Percentiles rank a stretch among this genome's conserved stretches.
Evolutionary conservation across 1,140 invertebrate genomes (phyloP).

Genomic region (Lasaia peninsularis): DNA sequence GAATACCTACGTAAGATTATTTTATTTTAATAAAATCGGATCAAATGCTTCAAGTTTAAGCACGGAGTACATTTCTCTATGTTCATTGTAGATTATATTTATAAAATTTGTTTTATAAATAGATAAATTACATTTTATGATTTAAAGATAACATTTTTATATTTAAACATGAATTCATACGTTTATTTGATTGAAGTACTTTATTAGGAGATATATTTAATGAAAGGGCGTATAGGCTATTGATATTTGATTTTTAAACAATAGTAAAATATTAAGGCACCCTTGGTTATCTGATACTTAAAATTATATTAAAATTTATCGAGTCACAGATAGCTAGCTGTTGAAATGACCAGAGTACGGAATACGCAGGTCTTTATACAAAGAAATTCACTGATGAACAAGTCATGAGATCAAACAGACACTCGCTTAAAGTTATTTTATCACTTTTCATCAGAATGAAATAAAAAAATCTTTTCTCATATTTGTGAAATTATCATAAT

Average conservation of each 20-base stretch:
- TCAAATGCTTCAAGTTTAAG: no score
- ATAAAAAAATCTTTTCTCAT: neutral
- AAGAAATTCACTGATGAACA: constrained; percentile 63
- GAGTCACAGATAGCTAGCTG: neutral
- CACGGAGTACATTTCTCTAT: no score
- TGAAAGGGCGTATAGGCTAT: neutral
- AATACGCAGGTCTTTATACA: constrained; percentile 23
- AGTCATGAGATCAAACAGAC: constrained; percentile 68
- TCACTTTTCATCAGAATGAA: neutral
- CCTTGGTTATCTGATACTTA: constrained; percentile 52
- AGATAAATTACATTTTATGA: neutral
- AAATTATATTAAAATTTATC: constrained; percentile 23
- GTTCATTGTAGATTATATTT: no score
- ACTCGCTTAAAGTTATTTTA: constrained; percentile 31
- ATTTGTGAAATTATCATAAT: neutral
- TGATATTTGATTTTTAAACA: constrained; percentile 18
- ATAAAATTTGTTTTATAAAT: no score
- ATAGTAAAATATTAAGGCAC: constrained; percentile 54
- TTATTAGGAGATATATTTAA: neutral
- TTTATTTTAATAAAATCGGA: no score
- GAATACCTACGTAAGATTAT: no score
- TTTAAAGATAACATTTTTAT: neutral
- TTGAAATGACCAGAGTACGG: neutral
- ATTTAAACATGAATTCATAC: neutral
- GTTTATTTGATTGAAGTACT: constrained; percentile 14